phyloP scores from a whole-genome alignment of 2,797 vertebrate genomes.

The Centroberyx gerrardi region DNA sequence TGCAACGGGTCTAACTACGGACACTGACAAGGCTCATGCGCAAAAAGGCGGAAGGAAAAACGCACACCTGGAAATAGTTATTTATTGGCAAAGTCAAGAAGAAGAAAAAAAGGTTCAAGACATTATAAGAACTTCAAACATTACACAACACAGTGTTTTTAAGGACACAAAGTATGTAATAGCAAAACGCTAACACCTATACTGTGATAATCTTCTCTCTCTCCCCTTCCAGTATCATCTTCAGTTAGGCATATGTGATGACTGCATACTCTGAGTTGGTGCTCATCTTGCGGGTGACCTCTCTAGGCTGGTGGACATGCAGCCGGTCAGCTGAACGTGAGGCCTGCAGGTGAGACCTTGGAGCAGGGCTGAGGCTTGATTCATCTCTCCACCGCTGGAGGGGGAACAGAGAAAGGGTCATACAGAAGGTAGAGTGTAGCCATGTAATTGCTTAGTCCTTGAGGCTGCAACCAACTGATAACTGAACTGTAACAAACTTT shows the following conservation, averaged over 20 bases:
- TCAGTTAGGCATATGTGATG: conserved; percentile 82
- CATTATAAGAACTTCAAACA: neutral
- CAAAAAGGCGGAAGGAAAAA: neutral
- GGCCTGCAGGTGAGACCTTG: conserved; percentile 71
- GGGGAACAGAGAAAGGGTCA: conserved; percentile 22
- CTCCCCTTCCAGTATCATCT: neutral
- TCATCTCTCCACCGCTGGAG: conserved; percentile 79
- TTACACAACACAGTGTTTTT: neutral
- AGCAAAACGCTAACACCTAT: neutral
- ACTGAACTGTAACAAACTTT: neutral
- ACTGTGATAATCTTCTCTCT: neutral
- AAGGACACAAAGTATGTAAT: neutral
- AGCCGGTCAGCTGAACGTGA: conserved; percentile 86
- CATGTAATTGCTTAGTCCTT: neutral
- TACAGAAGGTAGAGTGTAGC: neutral
- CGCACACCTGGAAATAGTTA: neutral
- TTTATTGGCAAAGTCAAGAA: neutral
- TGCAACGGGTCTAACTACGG: conserved; percentile 78
- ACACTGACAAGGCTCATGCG: conserved; percentile 56
- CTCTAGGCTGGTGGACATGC: conserved; percentile 80
- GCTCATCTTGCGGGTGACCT: conserved; percentile 87
- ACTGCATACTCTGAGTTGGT: conserved; percentile 87
- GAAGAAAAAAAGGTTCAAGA: neutral
- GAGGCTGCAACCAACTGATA: too few species aligned
- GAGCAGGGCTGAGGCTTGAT: neutral